Evolutionary conservation across 92 coral and sea anemone genomes (phyloP), one percentile per base, ranked within the genome.

Genomic region (Porites lobata): DNA sequence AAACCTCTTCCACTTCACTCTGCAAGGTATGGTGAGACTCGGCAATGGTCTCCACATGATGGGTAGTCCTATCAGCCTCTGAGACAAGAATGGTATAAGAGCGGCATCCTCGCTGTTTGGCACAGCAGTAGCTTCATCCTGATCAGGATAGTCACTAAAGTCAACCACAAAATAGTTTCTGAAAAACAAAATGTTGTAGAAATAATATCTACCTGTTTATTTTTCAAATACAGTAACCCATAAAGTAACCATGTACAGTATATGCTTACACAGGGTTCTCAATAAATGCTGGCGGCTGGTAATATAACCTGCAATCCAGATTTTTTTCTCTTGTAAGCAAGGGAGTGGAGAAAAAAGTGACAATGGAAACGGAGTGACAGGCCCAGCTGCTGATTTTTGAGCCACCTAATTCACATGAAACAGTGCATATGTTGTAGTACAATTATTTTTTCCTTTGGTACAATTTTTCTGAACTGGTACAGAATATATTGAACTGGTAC

Each of bases 401-500:
- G 62, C n/a, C 5, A 21, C 79, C 20, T 8, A 29, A 20, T 47
- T 53, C 64, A 51, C 64, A 56, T 4, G n/a, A 43, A 75, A 52
- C 7, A 29, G 6, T 38, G 62, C 0, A n/a, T 38, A 38, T 38
- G 24, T 22, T 22, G 24, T 22, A 22, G 24, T 22, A n/a, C 0
- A 0, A 22, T n/a, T n/a, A 22, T 22, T 22, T 22, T 22, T 22
- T 22, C 24, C 24, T 22, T 22, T 22, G 24, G 29, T 26, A 26
- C 29, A 26, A 26, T 32, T 32, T 32, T 32, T 32, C 43, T n/a
- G n/a, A n/a, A n/a, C n/a, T n/a, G n/a, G n/a, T n/a, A n/a, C n/a
- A n/a, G n/a, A n/a, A n/a, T n/a, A n/a, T n/a, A n/a, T n/a, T 64
- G 29, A 64, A 64, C 69, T 64, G 69, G 69, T 11, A 64, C 69